A percentile compares a stretch with the other conserved stretches of the same genome.
phyloP scores from a whole-genome alignment of 30 jellyfish, hydroid and myxozoan species.

The Turritopsis rubra region DNA sequence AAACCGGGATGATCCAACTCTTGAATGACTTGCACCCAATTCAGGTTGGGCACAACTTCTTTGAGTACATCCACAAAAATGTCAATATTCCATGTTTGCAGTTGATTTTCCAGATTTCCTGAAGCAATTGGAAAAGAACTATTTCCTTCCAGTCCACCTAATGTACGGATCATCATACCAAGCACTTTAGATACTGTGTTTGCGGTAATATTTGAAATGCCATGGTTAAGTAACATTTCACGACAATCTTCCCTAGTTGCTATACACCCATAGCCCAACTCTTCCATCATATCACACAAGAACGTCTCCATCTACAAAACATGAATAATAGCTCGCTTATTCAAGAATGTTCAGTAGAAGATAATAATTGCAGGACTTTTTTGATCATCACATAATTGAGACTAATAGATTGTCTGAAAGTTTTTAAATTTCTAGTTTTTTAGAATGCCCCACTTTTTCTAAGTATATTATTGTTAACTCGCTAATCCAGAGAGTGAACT shows the following conservation, averaged over 20 bases:
- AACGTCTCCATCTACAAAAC: slow-evolving; percentile 45
- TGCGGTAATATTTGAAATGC: slow-evolving; percentile 61
- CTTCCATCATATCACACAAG: slow-evolving; percentile 66
- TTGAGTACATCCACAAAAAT: slow-evolving; percentile 68
- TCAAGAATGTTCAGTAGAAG: background rate
- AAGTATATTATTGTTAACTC: no score
- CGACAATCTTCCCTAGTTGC: slow-evolving; percentile 89
- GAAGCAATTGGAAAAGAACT: slow-evolving; percentile 7
- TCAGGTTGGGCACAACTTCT: slow-evolving; percentile 56
- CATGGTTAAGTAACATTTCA: slow-evolving; percentile 53
- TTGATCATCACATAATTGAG: no score
- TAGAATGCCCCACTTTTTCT: no score
- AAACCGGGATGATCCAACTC: slow-evolving; percentile 83
- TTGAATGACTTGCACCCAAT: slow-evolving; percentile 78
- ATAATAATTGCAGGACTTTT: no score
- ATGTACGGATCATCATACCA: slow-evolving; percentile 87
- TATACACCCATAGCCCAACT: slow-evolving; percentile 61
- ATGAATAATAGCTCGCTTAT: background rate
- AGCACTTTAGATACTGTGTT: slow-evolving; percentile 67
- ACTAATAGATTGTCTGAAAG: no score
- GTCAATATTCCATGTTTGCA: slow-evolving; percentile 75
- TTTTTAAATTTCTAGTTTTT: no score
- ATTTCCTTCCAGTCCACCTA: slow-evolving; percentile 67
- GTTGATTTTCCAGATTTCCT: slow-evolving; percentile 5
- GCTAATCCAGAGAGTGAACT: no score